These are phyloP conservation scores for Saccopteryx bilineata DNA, from an alignment of 2,113 vertebrate genomes.

Conservation along the genomic window DNA sequence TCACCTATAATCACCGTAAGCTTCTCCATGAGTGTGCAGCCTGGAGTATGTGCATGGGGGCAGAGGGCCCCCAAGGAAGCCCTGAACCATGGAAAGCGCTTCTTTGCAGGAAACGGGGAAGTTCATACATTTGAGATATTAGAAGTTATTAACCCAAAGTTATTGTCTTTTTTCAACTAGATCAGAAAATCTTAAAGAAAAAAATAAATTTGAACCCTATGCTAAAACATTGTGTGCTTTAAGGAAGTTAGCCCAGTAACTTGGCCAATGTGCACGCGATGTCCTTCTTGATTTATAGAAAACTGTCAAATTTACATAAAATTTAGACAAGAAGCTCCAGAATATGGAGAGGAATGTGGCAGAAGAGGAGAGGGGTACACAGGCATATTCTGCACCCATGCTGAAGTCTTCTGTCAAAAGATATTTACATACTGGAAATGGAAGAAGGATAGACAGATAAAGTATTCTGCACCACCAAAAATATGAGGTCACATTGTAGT, in stretches of 20 bases:
- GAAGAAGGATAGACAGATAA: background rate
- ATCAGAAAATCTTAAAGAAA: background rate
- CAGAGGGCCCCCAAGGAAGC: fast-evolving
- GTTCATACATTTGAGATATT: background rate
- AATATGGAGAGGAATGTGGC: background rate
- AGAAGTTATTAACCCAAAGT: background rate
- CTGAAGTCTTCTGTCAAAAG: background rate
- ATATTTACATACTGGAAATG: background rate
- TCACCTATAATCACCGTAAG: too few relatives aligned
- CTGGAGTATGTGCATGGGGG: background rate
- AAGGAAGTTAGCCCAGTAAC: background rate
- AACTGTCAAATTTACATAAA: background rate
- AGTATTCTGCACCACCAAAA: too few relatives aligned
- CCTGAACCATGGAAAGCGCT: background rate
- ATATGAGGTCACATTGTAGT: too few relatives aligned
- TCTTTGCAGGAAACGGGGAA: background rate
- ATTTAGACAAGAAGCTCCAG: background rate
- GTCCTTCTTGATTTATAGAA: background rate
- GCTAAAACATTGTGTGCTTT: background rate
- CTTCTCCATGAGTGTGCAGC: background rate
- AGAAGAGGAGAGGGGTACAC: too few relatives aligned
- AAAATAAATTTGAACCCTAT: background rate
- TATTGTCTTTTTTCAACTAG: background rate
- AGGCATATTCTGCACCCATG: background rate
- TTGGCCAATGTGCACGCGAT: background rate